Percentiles rank a stretch among this genome's conserved stretches.
Conservation (phyloP, 2,113 vertebrate genomes). For the Taurulus bubalis region DNA sequence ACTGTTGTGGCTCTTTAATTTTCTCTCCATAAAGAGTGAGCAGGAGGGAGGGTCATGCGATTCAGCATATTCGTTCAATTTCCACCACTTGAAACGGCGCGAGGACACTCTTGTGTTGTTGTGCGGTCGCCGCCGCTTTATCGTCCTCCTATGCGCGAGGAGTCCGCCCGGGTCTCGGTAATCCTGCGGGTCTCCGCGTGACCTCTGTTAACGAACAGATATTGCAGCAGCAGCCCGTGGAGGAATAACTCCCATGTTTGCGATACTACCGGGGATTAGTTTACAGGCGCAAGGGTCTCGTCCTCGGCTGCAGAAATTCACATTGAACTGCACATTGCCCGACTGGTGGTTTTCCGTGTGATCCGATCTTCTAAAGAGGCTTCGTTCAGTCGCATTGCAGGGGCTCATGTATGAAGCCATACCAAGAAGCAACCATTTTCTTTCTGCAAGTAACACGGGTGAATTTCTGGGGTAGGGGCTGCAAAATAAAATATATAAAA, state of each 20-base stretch:
- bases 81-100: slow-evolving; percentile 30
- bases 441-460: slow-evolving; percentile 63
- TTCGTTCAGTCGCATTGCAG: slow-evolving; percentile 84
- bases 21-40: slow-evolving; percentile 58
- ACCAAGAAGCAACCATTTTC: slow-evolving; percentile 82
- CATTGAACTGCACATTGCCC: neutral
- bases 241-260: slow-evolving; percentile 65
- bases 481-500: neutral
- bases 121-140: neutral
- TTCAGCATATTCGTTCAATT: slow-evolving; percentile 61
- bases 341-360: slow-evolving; percentile 12
- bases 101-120: slow-evolving; percentile 9
- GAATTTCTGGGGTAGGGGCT: slow-evolving; percentile 43
- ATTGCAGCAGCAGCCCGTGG: slow-evolving; percentile 65
- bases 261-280: slow-evolving; percentile 38
- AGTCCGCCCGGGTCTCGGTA: slow-evolving; percentile 5
- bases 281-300: slow-evolving; percentile 42
- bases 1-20: slow-evolving; percentile 79
- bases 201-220: slow-evolving; percentile 74
- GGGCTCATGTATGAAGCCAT: slow-evolving; percentile 79
- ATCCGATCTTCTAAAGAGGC: slow-evolving; percentile 33
- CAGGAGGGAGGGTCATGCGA: slow-evolving; percentile 54
- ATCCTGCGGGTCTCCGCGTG: slow-evolving; percentile 57
- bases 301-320: slow-evolving; percentile 12
- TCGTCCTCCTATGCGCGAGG: neutral